Base-by-base conservation (phyloP, 2,113 vertebrate species). In the Bolborhynchus lineola region DNA sequence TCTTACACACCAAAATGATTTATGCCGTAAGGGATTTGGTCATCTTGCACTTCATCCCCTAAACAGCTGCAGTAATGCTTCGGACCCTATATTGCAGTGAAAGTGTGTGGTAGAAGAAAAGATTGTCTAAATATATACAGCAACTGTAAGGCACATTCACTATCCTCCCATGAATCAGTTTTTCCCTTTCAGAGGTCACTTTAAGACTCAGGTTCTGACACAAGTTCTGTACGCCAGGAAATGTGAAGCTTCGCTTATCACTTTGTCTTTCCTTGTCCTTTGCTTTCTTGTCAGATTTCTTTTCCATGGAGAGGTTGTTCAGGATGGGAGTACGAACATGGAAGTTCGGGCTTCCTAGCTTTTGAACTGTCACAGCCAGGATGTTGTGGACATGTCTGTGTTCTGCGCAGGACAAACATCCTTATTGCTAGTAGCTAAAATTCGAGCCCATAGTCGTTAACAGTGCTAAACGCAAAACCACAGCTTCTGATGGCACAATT, bases 111-210 rank as follows among this genome's bases (percentile, higher is more conserved):
- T 79, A 77, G 47, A 47, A 59, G 20, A 10, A 87, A 47, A 75
- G 46, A 25, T 7, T 57, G 35, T n/a, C 46, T 77, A 69, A 89
- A 90, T 82, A 52, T 20, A 60, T 29, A 29, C 69, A 46, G 49
- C 31, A 89, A 25, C 46, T 47, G 24, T 59, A 41, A 77, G 82
- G 76, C 72, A 75, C 60, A 25, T 49, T 44, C 72, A 82, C 15
- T 65, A 85, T 92, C 83, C 91, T 95, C 62, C 86, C 35, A 16
- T 52, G 59, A 82, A 69, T 96, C 49, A 70, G 13, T 67, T 86
- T 96, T 93, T 90, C 79, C 72, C 60, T 86, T 94, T 80, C 79
- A 90, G 81, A 95, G 71, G 75, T 90, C 87, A 70, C 41, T 94
- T 92, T 60, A 37, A 94, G 82, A 59, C 75, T 88, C 59, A 59